phyloP scores from a whole-genome alignment of 1,140 invertebrate genomes.

The Drosophila aff. region DNA sequence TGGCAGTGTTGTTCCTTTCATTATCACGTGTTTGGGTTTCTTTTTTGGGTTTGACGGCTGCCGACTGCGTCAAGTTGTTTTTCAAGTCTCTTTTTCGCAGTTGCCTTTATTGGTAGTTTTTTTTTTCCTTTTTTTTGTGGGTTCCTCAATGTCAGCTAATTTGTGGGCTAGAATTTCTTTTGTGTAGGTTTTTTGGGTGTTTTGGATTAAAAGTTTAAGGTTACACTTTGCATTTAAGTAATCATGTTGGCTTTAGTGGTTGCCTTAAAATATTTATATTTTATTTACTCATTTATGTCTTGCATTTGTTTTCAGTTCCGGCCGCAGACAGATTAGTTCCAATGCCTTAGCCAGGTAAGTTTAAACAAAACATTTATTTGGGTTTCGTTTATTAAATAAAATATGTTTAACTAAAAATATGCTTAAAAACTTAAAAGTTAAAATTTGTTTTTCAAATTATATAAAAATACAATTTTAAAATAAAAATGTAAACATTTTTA shows the following conservation, averaged over 20 bases:
- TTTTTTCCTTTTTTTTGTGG: constrained; percentile 13
- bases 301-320: constrained; percentile 88
- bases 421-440: not conserved
- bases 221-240: constrained; percentile 11
- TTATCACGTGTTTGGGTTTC: constrained; percentile 66
- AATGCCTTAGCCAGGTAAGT: constrained; percentile 94
- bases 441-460: too few relatives aligned
- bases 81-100: constrained; percentile 28
- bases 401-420: not conserved
- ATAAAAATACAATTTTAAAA: too few relatives aligned
- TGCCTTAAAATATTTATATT: not conserved
- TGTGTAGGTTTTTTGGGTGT: constrained; percentile 18
- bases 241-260: constrained; percentile 16
- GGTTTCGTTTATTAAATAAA: too few relatives aligned
- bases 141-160: constrained; percentile 62
- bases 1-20: constrained; percentile 43
- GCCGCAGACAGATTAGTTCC: constrained; percentile 91
- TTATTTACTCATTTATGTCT: constrained; percentile 24
- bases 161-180: constrained; percentile 50
- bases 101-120: constrained; percentile 17
- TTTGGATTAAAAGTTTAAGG: constrained; percentile 2
- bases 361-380: not conserved
- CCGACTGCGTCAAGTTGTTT: constrained; percentile 50
- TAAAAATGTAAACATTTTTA: too few relatives aligned
- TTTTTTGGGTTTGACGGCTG: constrained; percentile 21